phyloP scores from a whole-genome alignment of 2,113 vertebrate genomes.

The Saiga tatarica region DNA sequence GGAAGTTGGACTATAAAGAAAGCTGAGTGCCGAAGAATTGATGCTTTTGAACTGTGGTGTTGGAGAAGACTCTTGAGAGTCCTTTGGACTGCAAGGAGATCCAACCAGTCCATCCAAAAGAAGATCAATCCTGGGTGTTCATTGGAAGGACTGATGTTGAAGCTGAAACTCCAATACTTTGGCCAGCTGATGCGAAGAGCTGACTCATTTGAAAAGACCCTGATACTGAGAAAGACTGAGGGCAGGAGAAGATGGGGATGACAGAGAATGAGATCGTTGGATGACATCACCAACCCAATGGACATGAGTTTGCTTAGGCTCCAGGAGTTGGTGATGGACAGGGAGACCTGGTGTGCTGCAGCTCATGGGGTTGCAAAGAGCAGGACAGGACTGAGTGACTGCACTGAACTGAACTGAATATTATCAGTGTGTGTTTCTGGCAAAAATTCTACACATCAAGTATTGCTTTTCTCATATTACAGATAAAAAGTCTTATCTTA shows the following conservation, averaged over 20 bases:
- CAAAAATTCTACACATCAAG: not conserved
- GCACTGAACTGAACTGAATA: not conserved
- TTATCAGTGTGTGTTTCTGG: not conserved
- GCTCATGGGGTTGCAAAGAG: not conserved
- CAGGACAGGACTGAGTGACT: fast-evolving
- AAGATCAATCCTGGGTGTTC: not conserved
- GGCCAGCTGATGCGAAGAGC: not conserved
- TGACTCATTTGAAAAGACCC: not conserved
- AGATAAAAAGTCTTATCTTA: not conserved
- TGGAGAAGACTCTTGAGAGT: not conserved
- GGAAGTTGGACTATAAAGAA: not conserved
- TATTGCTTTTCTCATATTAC: not conserved
- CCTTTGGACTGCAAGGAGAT: not conserved
- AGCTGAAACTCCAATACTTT: not conserved
- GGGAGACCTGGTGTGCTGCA: not conserved
- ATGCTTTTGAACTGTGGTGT: not conserved
- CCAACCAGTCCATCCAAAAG: not conserved
- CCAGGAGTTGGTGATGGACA: not conserved
- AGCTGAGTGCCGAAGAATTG: fast-evolving
- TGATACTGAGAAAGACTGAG: not conserved
- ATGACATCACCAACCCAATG: not conserved
- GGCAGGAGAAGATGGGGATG: not conserved
- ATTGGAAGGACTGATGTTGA: not conserved
- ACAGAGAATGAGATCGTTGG: not conserved
- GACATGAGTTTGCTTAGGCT: not conserved